Evolutionary conservation across 2,888 invertebrate species (phyloP).

Genomic region (Diplolepis rosae): DNA sequence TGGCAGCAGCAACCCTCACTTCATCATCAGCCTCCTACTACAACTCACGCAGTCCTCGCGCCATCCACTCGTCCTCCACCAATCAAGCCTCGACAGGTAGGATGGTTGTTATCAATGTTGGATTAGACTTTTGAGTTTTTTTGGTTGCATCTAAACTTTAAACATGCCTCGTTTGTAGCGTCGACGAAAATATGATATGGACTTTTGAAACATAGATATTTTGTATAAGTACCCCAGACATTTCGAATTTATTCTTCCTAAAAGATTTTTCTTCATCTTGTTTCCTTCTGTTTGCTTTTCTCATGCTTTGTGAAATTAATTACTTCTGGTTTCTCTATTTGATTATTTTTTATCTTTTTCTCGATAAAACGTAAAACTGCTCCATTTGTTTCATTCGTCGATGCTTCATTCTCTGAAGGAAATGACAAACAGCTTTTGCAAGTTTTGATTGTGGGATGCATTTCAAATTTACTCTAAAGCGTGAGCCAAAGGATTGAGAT

Average conservation of each 20-base stretch:
- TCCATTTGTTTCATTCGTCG: neutral
- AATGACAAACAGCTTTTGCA: neutral
- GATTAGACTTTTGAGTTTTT: neutral
- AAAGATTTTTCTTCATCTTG: neutral
- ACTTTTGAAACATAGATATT: too few relatives aligned
- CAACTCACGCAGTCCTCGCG: slow-evolving; percentile 63
- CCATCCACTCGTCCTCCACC: slow-evolving; percentile 69
- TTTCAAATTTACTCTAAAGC: neutral
- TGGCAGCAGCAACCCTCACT: slow-evolving; percentile 74
- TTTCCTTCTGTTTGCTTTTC: neutral
- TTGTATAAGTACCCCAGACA: too few relatives aligned
- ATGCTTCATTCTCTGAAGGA: neutral
- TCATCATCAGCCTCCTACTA: slow-evolving; percentile 71
- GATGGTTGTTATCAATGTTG: slow-evolving; percentile 32
- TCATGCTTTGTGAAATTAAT: neutral
- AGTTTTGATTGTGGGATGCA: slow-evolving; percentile 16
- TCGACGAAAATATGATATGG: neutral
- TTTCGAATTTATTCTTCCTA: too few relatives aligned
- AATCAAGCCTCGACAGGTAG: slow-evolving; percentile 72
- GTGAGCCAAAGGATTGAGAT: neutral
- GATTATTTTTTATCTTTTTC: neutral
- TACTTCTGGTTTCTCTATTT: neutral
- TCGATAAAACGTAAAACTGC: too few relatives aligned
- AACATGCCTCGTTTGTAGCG: neutral
- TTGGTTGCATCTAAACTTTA: slow-evolving; percentile 25